Percentiles rank a stretch among this genome's conserved stretches.
phyloP scores from a whole-genome alignment of 1,140 invertebrate genomes.

The Aphidius ervi region DNA sequence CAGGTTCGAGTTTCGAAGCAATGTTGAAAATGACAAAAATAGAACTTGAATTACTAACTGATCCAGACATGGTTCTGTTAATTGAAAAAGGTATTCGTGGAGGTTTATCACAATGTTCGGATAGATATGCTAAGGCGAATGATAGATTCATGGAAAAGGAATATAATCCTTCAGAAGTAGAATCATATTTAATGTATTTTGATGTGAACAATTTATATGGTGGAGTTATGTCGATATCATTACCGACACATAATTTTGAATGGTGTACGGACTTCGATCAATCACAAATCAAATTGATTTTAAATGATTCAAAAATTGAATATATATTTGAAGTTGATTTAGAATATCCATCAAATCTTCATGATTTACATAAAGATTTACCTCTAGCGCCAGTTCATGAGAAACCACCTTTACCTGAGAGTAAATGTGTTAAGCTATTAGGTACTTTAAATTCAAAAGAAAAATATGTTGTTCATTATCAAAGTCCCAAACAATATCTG shows the following conservation, averaged over 20 bases:
- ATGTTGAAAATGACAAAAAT: conserved; percentile 43
- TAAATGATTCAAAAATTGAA: conserved; percentile 42
- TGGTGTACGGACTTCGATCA: conserved; percentile 27
- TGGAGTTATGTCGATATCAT: conserved; percentile 38
- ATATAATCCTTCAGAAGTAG: not conserved
- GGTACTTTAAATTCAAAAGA: too few species aligned
- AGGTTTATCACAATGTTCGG: not conserved
- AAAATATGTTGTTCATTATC: too few species aligned
- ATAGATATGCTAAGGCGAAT: not conserved
- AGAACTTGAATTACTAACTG: conserved; percentile 14
- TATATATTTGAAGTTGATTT: conserved; percentile 51
- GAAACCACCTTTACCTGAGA: too few species aligned
- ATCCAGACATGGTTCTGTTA: not conserved
- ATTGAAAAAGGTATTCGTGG: not conserved
- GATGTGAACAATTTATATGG: conserved; percentile 5
- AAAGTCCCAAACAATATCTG: too few species aligned
- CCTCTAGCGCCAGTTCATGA: too few species aligned
- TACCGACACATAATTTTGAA: conserved; percentile 48
- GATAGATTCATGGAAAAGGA: not conserved
- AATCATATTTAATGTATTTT: not conserved
- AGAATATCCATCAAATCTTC: conserved; percentile 25
- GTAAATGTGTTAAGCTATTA: too few species aligned
- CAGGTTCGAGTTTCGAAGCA: conserved; percentile 51
- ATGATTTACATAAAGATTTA: not conserved
- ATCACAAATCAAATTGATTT: conserved; percentile 4